phyloP scores from a whole-genome alignment of 2,888 invertebrate genomes.

The Platycheirus albimanus region DNA sequence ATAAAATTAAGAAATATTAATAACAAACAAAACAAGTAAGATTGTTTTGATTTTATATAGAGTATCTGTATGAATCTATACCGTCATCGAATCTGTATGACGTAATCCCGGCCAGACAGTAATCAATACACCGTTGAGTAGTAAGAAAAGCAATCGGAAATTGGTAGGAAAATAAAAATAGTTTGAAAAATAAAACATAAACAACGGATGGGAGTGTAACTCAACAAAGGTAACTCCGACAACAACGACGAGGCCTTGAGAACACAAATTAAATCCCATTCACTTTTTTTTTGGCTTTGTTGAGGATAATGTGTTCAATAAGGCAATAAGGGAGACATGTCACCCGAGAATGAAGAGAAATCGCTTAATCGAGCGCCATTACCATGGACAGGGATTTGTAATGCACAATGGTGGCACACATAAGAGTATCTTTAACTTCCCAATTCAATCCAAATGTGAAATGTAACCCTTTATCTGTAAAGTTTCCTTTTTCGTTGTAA shows the following conservation, averaged over 20 bases:
- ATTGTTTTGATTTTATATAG: not conserved
- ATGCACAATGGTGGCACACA: no score
- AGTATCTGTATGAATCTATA: slow-evolving; percentile 23
- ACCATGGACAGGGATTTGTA: not conserved
- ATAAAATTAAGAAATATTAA: not conserved
- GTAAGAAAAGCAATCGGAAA: not conserved
- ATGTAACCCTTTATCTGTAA: not conserved
- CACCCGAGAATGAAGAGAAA: no score
- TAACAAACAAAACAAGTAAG: slow-evolving; percentile 12
- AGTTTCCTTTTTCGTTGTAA: no score
- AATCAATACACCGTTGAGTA: slow-evolving; percentile 11
- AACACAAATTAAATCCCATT: slow-evolving; percentile 4
- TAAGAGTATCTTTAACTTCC: no score
- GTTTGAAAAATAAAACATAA: not conserved
- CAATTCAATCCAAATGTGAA: no score
- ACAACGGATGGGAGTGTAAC: slow-evolving; percentile 34
- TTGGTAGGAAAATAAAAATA: not conserved
- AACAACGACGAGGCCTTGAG: slow-evolving; percentile 3
- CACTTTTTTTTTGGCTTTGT: slow-evolving; percentile 34
- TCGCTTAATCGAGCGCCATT: not conserved
- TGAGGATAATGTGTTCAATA: slow-evolving; percentile 50
- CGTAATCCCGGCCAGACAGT: slow-evolving; percentile 4
- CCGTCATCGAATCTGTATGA: slow-evolving; percentile 36
- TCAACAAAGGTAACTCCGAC: slow-evolving; percentile 2
- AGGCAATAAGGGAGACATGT: no score